These are phyloP conservation scores for Monopterus albus DNA, from an alignment of 2,113 vertebrate genomes.

Conservation along the genomic window DNA sequence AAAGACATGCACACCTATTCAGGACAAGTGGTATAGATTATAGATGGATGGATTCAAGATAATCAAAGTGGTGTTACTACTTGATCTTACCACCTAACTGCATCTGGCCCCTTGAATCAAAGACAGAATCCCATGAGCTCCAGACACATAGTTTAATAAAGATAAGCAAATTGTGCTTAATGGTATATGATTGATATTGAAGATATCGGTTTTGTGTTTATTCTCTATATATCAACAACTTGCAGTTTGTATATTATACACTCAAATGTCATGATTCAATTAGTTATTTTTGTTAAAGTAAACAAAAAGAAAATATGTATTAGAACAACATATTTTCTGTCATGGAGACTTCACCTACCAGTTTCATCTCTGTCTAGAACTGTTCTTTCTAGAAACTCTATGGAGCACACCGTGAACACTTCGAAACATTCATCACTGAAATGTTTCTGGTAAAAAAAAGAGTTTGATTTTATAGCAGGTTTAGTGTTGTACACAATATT, in stretches of 20 bases:
- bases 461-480: too few relatives aligned
- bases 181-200: slow-evolving; percentile 44
- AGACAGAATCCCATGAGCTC: slow-evolving; percentile 55
- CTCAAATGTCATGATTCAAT: too few relatives aligned
- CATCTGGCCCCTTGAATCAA: too few relatives aligned
- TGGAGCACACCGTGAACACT: slow-evolving; percentile 63
- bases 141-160: slow-evolving; percentile 43
- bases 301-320: background rate
- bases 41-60: background rate
- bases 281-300: too few relatives aligned
- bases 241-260: too few relatives aligned
- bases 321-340: background rate
- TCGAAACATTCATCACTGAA: too few relatives aligned
- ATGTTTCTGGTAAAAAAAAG: too few relatives aligned
- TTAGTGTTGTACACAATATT: too few relatives aligned
- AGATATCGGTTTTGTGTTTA: too few relatives aligned
- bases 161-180: too few relatives aligned
- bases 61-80: background rate
- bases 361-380: background rate
- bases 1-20: too few relatives aligned
- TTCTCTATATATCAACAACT: background rate
- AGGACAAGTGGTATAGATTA: too few relatives aligned
- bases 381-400: slow-evolving; percentile 10
- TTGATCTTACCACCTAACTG: slow-evolving; percentile 11
- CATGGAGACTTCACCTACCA: slow-evolving; percentile 51